These are phyloP conservation scores for Melanophora roralis DNA, from an alignment of 2,888 invertebrate species.

Conservation along the genomic window DNA sequence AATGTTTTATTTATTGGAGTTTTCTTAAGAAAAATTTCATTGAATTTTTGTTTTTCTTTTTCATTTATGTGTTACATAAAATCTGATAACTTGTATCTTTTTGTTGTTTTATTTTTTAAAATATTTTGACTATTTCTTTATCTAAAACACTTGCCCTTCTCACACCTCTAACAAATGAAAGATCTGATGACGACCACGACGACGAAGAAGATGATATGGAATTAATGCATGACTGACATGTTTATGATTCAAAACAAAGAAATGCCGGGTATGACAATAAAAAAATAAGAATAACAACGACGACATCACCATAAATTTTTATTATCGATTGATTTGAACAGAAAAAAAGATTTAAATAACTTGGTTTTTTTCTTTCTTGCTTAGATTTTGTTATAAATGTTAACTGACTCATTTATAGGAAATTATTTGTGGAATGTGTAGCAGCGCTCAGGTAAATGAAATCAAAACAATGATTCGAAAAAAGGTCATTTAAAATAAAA, in stretches of 20 bases:
- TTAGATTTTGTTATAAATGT: neutral
- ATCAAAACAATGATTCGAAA: neutral
- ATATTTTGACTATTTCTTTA: neutral
- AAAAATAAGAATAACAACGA: conserved; percentile 11
- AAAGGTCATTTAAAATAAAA: neutral
- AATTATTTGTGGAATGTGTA: conserved; percentile 25
- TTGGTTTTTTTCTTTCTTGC: neutral
- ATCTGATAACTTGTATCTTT: neutral
- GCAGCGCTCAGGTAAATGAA: neutral
- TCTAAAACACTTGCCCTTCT: no score
- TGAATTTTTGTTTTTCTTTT: conserved; percentile 31
- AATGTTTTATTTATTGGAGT: conserved; percentile 6
- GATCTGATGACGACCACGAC: neutral
- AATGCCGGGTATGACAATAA: neutral
- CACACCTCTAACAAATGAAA: neutral
- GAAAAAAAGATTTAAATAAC: neutral
- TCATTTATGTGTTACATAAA: conserved; percentile 18
- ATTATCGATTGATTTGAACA: conserved; percentile 14
- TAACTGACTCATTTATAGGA: conserved; percentile 24
- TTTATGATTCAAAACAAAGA: conserved; percentile 31
- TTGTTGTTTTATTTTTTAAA: neutral
- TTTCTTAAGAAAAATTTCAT: conserved; percentile 8
- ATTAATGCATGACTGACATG: conserved; percentile 3
- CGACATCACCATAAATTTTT: neutral
- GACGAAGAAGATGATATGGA: neutral